Base-by-base conservation (phyloP, 1,140 invertebrate species). In the Brachionus angularis region DNA sequence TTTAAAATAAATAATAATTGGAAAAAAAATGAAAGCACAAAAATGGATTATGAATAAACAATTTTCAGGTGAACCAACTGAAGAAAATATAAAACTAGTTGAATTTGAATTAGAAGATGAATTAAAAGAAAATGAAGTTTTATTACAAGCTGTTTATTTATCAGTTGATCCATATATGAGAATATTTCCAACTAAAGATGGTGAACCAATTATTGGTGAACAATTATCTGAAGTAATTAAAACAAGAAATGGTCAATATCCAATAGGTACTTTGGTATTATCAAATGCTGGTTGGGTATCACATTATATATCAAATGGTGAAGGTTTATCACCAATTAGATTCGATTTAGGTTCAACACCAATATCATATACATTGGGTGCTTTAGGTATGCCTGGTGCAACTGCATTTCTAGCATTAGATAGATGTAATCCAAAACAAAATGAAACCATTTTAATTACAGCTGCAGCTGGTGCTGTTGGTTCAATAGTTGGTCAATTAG, bases 341-440 rank as follows among this genome's bases (percentile, higher is more conserved):
- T 67, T 67, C 23, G 62, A 67, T 23, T 23, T 67, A 4, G 62
- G 62, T 14, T 23, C 42, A n/a, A 67, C 62, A 3, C 62, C 62
- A 4, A 27, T 67, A 23, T 67, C 62, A 1, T 67, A 67, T 23
- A 67, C 62, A 14, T 36, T 67, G n/a, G 62, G 62, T 21, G 21
- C 23, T 21, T 42, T 67, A 18, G 62, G 62, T 10, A 67, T 67
- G 62, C 42, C 62, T 33, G 62, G 62, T 12, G 85, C 85, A 70
- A 88, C 87, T 3, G 87, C 88, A 1, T 89, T 88, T 75, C 88
- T 89, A 77, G 88, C 88, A 0, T 82, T 89, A 86, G 84, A 88
- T 73, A 78, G 88, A 23, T 88, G 87, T 72, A 75, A 86, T 16
- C 88, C 88, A 1, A 85, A 87, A 78, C 50, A 79, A 12, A 87